Conservation (phyloP, 2,888 invertebrate genomes). For the Habroteleia sp. region DNA sequence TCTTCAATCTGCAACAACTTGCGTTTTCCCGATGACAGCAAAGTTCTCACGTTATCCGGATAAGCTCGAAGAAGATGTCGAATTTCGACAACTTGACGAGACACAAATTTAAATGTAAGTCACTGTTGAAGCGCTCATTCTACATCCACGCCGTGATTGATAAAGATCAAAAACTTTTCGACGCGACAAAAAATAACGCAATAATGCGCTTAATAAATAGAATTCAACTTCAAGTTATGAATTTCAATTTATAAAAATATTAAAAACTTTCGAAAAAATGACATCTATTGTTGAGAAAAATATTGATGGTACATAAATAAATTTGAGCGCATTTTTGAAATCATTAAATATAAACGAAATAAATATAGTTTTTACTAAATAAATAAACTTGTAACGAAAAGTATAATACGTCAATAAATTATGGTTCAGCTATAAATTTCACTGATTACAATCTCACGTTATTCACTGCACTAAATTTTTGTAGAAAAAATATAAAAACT, state of each 20-base stretch:
- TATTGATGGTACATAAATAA: too few relatives aligned
- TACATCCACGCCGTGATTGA: constrained; percentile 43
- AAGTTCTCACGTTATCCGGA: constrained; percentile 59
- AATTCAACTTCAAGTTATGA: constrained; percentile 15
- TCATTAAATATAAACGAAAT: too few relatives aligned
- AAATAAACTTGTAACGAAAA: too few relatives aligned
- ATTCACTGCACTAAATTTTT: too few relatives aligned
- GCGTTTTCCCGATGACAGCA: constrained; percentile 55
- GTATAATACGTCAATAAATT: too few relatives aligned
- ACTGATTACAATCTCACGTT: too few relatives aligned
- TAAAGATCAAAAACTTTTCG: constrained; percentile 57
- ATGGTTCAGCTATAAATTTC: too few relatives aligned
- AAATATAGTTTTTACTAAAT: too few relatives aligned
- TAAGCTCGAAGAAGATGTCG: constrained; percentile 46
- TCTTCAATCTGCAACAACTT: constrained; percentile 71
- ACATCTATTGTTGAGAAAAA: constrained; percentile 1
- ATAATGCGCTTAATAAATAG: constrained; percentile 25
- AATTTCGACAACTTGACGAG: constrained; percentile 58
- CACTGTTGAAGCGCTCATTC: constrained; percentile 26
- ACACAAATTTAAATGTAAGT: constrained; percentile 61
- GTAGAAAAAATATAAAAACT: too few relatives aligned
- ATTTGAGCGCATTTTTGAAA: too few relatives aligned
- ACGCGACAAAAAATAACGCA: constrained; percentile 36
- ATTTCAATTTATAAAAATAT: constrained; percentile 24
- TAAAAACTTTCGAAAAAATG: not conserved